Percentiles rank a stretch among this genome's conserved stretches.
phyloP scores from a whole-genome alignment of 2,797 vertebrate genomes.

The Mormyrops boulengeri region DNA sequence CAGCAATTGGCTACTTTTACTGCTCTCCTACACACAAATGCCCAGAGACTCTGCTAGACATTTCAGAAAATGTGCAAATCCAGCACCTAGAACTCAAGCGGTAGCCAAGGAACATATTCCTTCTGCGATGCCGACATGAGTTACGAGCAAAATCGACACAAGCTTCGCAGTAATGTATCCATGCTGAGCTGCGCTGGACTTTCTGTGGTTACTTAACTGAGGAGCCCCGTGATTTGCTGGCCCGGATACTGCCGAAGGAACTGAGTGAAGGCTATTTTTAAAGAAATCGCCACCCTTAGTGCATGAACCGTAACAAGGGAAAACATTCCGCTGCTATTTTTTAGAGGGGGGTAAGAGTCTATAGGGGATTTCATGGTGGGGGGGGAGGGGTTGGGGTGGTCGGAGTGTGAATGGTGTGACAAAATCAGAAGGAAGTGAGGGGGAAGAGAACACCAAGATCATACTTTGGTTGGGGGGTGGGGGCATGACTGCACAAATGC shows the following conservation, averaged over 20 bases:
- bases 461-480: neutral
- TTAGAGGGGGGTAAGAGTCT: neutral
- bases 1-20: neutral
- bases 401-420: neutral
- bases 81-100: constrained; percentile 4
- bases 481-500: neutral
- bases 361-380: neutral
- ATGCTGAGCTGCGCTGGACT: neutral
- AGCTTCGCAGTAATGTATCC: neutral
- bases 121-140: constrained; percentile 22
- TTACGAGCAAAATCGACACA: constrained; percentile 12
- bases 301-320: neutral
- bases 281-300: constrained; percentile 18
- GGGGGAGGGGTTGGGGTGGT: neutral
- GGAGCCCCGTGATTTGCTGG: constrained; percentile 21
- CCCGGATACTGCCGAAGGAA: constrained; percentile 11
- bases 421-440: neutral
- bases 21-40: neutral
- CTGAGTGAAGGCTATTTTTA: constrained; percentile 27
- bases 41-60: neutral
- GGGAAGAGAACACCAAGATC: neutral
- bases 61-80: constrained; percentile 28
- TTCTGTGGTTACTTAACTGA: constrained; percentile 32
- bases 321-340: neutral
- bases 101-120: neutral